These are phyloP conservation scores for Tautogolabrus adspersus DNA, from an alignment of 2,113 vertebrate genomes.

Conservation along the genomic window DNA sequence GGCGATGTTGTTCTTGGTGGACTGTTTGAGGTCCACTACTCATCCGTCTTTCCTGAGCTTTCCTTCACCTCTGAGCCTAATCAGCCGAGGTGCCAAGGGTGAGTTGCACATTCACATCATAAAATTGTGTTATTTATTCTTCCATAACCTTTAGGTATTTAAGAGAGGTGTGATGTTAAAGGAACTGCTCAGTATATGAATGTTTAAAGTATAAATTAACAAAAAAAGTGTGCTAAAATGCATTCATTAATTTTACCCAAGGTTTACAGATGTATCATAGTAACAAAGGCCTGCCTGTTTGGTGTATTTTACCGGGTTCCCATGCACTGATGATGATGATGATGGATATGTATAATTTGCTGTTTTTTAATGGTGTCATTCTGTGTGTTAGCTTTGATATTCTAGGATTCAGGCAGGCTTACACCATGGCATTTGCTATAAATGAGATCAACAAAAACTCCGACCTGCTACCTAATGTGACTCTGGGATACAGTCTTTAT, in stretches of 20 bases:
- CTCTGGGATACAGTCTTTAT: conserved; percentile 67
- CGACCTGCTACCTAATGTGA: conserved; percentile 52
- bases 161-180: no score
- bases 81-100: conserved; percentile 23
- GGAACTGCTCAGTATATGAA: no score
- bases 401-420: conserved; percentile 54
- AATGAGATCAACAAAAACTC: conserved; percentile 60
- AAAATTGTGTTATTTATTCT: no score
- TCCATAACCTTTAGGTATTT: no score
- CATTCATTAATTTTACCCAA: no score
- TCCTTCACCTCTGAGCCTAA: conserved; percentile 32
- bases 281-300: no score
- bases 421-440: conserved; percentile 62
- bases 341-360: no score
- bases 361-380: not conserved
- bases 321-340: no score
- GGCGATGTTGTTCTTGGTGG: conserved; percentile 39
- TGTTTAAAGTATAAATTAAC: no score
- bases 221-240: not conserved
- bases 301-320: no score
- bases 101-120: not conserved
- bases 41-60: conserved; percentile 24
- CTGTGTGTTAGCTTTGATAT: conserved; percentile 57
- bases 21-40: conserved; percentile 35
- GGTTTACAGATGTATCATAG: no score